These are phyloP conservation scores for Microctenopoma lineatum DNA, from an alignment of 2,797 vertebrate genomes.

Conservation along the genomic window DNA sequence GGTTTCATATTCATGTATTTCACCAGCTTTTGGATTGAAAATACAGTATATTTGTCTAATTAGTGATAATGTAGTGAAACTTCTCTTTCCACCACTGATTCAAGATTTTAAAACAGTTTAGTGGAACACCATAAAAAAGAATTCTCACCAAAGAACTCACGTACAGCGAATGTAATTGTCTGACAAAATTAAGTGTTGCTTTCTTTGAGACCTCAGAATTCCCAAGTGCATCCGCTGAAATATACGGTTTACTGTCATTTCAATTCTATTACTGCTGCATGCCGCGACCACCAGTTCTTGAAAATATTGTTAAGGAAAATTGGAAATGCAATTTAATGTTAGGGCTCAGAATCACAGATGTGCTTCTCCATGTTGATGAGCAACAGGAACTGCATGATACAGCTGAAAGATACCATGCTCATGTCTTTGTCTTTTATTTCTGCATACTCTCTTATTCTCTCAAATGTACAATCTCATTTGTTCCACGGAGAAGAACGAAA, in stretches of 20 bases:
- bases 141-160: conserved; percentile 21
- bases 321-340: conserved; percentile 49
- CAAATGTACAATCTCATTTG: conserved; percentile 35
- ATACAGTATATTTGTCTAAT: too few species aligned
- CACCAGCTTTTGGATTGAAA: too few species aligned
- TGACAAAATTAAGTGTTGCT: conserved; percentile 18
- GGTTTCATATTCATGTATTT: too few species aligned
- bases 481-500: conserved; percentile 44
- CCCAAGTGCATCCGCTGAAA: conserved; percentile 22
- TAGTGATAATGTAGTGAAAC: too few species aligned
- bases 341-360: conserved; percentile 23
- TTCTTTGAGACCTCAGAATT: conserved; percentile 37
- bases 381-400: conserved; percentile 33
- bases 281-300: conserved; percentile 36
- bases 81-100: background rate
- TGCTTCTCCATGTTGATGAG: conserved; percentile 40
- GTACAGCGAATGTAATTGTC: conserved; percentile 20
- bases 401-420: conserved; percentile 13
- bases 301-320: conserved; percentile 47
- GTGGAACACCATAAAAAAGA: conserved; percentile 4
- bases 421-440: conserved; percentile 40
- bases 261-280: conserved; percentile 40
- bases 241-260: conserved; percentile 34
- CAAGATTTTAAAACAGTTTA: conserved; percentile 23
- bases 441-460: conserved; percentile 5